Conservation (phyloP, 1,140 invertebrate genomes). For the Drosophila lacertosa region DNA sequence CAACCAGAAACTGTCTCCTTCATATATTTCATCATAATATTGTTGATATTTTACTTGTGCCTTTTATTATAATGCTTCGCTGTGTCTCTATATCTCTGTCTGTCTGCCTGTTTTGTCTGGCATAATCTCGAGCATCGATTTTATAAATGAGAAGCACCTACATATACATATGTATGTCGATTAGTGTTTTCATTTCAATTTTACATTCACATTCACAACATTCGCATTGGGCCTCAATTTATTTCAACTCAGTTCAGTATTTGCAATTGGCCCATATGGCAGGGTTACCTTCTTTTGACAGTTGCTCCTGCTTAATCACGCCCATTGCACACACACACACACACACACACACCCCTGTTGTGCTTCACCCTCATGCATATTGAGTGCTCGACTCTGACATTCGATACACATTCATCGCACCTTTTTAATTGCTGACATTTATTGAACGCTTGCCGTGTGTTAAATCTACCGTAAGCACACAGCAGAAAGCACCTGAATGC, state of each 20-base stretch:
- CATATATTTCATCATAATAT: slow-evolving; percentile 1
- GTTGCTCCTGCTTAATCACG: slow-evolving; percentile 45
- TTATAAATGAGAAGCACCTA: slow-evolving; percentile 22
- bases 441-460: slow-evolving; percentile 65
- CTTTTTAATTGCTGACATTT: slow-evolving; percentile 82
- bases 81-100: background rate
- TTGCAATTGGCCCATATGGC: slow-evolving; percentile 12
- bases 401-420: slow-evolving; percentile 68
- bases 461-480: slow-evolving; percentile 71
- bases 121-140: slow-evolving; percentile 18
- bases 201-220: slow-evolving; percentile 2
- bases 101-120: background rate
- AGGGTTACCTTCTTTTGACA: slow-evolving; percentile 24
- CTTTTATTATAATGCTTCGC: background rate
- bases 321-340: slow-evolving; percentile 14
- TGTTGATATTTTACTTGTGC: slow-evolving; percentile 8
- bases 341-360: slow-evolving; percentile 4
- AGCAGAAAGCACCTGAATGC: slow-evolving; percentile 26
- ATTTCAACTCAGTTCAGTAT: slow-evolving; percentile 4
- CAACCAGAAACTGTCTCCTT: slow-evolving; percentile 24
- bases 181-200: slow-evolving; percentile 33
- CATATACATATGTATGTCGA: slow-evolving; percentile 3
- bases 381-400: slow-evolving; percentile 26
- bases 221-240: slow-evolving; percentile 2
- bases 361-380: slow-evolving; percentile 6